Conservation (phyloP, 2,113 vertebrate genomes). For the Pelecanoides urinatrix region DNA sequence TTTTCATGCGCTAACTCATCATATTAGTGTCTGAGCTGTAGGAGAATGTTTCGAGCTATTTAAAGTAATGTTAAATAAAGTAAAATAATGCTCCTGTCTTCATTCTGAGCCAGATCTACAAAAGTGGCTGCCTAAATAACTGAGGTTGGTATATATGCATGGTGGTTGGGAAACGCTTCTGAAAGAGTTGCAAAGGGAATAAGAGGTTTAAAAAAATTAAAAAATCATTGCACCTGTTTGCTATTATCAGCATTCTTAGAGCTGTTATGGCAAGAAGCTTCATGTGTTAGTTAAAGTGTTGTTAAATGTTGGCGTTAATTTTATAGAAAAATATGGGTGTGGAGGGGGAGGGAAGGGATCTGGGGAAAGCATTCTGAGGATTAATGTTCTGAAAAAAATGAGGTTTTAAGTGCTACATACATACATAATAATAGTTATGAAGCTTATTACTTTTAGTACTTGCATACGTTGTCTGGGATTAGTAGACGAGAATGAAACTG, state of each 20-base stretch:
- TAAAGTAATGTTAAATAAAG: constrained; percentile 10
- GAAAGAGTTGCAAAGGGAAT: neutral
- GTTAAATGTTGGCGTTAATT: neutral
- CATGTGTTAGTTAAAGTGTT: neutral
- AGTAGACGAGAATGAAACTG: neutral
- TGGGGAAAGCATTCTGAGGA: neutral
- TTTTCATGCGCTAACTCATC: neutral
- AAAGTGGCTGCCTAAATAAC: neutral
- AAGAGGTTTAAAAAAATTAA: neutral
- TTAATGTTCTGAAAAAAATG: neutral
- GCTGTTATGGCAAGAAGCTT: neutral
- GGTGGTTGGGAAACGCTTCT: neutral
- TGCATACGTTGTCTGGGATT: constrained; percentile 16
- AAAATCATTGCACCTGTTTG: neutral
- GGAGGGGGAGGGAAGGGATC: neutral
- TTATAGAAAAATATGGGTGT: neutral
- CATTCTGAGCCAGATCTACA: neutral
- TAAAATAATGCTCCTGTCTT: neutral
- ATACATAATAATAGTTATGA: neutral
- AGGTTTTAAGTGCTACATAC: neutral
- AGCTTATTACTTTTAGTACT: constrained; percentile 4
- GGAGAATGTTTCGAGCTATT: constrained; percentile 1
- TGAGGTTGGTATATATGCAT: neutral
- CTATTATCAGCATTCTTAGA: neutral
- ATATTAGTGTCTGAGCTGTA: neutral